These are phyloP conservation scores for Furnarius figulus DNA, from an alignment of 2,113 vertebrate genomes.

Conservation along the genomic window DNA sequence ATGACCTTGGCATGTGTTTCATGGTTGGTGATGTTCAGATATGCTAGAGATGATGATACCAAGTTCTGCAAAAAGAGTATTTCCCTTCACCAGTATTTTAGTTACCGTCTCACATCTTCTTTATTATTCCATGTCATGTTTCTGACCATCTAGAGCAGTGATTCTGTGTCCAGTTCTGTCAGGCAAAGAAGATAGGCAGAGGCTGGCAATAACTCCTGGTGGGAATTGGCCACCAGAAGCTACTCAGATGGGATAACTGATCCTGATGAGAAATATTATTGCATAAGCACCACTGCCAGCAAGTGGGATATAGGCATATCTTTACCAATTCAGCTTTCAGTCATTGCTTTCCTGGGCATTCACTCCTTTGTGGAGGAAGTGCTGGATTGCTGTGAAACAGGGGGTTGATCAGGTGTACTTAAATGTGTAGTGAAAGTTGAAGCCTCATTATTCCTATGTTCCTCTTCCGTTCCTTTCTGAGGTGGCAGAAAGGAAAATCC, in stretches of 20 bases:
- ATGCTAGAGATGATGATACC: not conserved
- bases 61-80: not conserved
- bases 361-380: not conserved
- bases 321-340: not conserved
- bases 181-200: not conserved
- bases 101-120: not conserved
- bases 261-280: not conserved
- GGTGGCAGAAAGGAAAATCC: not conserved
- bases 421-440: not conserved
- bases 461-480: not conserved
- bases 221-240: not conserved
- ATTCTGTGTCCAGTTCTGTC: not conserved
- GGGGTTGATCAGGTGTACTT: not conserved
- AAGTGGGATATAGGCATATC: not conserved
- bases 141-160: not conserved
- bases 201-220: not conserved
- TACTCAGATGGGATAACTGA: not conserved
- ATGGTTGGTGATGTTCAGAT: not conserved
- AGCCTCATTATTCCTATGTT: not conserved
- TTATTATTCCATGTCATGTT: not conserved
- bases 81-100: not conserved
- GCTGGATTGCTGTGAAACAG: not conserved
- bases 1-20: not conserved
- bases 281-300: not conserved
- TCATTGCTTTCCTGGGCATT: not conserved